Percentiles rank a stretch among this genome's conserved stretches.
Evolutionary conservation across 1,140 invertebrate genomes (phyloP).

Genomic region (Lucilia sericata): DNA sequence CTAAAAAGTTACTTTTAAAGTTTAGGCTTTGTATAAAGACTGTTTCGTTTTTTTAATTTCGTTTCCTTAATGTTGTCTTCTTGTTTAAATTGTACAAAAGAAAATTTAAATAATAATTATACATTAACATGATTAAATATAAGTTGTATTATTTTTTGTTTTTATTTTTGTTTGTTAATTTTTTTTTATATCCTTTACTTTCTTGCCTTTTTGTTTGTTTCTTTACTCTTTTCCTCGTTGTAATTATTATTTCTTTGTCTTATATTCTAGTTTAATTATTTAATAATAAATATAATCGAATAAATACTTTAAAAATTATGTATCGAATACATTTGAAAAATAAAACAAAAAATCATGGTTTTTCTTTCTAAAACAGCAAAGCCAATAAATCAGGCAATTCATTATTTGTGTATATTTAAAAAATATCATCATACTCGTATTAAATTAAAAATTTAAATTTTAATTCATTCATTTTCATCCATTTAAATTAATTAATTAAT

Average conservation of each 20-base stretch:
- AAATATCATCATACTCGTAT: slow-evolving; percentile 24
- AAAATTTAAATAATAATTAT: neutral
- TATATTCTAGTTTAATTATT: neutral
- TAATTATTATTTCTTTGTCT: neutral
- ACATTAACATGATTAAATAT: neutral
- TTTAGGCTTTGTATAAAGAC: neutral
- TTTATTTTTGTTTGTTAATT: neutral
- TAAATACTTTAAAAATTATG: slow-evolving; percentile 11
- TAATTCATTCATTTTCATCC: slow-evolving; percentile 29
- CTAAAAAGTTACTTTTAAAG: neutral
- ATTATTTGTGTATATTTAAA: slow-evolving; percentile 36
- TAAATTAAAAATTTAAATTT: neutral
- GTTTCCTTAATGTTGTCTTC: neutral
- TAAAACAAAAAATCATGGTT: neutral
- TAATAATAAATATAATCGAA: neutral
- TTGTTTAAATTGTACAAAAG: neutral
- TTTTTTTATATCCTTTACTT: neutral
- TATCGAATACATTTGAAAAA: slow-evolving; percentile 36
- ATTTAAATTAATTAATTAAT: slow-evolving; percentile 18
- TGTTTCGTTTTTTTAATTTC: neutral
- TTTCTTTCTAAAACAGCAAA: neutral
- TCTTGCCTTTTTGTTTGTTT: neutral
- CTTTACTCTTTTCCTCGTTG: neutral
- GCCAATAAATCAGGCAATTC: neutral
- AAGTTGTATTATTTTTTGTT: neutral